Percentiles rank a stretch among this genome's conserved stretches.
Conservation (phyloP, 2,113 vertebrate genomes). For the Rhineura floridana region DNA sequence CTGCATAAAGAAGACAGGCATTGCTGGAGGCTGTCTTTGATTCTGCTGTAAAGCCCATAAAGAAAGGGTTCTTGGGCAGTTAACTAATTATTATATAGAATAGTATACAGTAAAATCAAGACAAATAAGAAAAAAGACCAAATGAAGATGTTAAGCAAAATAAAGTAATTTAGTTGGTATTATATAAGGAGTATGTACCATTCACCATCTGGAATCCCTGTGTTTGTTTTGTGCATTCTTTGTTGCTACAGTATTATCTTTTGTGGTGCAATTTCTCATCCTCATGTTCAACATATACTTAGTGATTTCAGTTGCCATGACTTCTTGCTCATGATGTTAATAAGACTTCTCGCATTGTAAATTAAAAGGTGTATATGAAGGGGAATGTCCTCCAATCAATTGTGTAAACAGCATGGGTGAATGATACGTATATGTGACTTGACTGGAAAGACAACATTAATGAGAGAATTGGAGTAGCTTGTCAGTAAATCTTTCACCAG, state of each 20-base stretch:
- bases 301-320: neutral
- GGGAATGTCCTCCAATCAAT: neutral
- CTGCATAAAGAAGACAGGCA: neutral
- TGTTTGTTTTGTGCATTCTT: neutral
- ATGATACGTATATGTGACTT: neutral
- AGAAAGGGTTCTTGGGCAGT: neutral
- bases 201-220: neutral
- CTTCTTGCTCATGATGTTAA: neutral
- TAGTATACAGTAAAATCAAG: neutral
- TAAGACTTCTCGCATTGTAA: neutral
- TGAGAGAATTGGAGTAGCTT: neutral
- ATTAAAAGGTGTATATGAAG: neutral
- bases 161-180: neutral
- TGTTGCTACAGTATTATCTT: neutral
- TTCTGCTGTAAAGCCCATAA: neutral
- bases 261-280: neutral
- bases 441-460: neutral
- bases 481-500: too few relatives aligned
- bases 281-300: neutral
- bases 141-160: neutral
- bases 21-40: neutral
- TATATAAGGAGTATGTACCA: too few relatives aligned
- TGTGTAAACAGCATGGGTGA: neutral
- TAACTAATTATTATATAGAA: neutral
- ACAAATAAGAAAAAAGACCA: neutral